Percentiles rank a stretch among this genome's conserved stretches.
Evolutionary conservation across 1,140 invertebrate genomes (phyloP).

Genomic region (Hirudo medicinalis): DNA sequence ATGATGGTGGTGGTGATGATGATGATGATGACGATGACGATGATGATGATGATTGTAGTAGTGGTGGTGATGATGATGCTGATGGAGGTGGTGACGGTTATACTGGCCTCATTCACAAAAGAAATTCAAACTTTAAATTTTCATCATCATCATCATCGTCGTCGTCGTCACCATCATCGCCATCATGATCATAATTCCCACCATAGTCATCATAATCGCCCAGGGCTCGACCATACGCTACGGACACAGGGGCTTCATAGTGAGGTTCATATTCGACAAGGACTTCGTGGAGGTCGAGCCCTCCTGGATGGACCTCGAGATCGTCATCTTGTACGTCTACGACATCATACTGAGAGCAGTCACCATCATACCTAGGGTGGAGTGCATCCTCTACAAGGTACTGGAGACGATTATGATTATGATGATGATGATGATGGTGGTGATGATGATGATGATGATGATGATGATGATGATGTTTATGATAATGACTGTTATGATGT

Average conservation of each 20-base stretch:
- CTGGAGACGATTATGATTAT: too few species aligned
- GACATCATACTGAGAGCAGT: constrained; percentile 59
- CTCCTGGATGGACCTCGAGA: constrained; percentile 57
- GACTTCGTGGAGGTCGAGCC: constrained; percentile 65
- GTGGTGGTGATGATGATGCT: too few species aligned
- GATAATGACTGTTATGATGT: too few species aligned
- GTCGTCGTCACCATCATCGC: not conserved
- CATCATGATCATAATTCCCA: not conserved
- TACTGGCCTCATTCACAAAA: not conserved
- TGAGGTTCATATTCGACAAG: constrained; percentile 55
- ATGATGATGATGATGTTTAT: too few species aligned
- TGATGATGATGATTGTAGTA: too few species aligned
- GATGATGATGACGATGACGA: too few species aligned
- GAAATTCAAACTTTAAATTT: not conserved
- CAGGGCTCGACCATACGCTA: constrained; percentile 33
- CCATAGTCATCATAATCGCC: not conserved
- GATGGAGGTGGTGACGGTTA: too few species aligned
- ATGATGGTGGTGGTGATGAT: too few species aligned
- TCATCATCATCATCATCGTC: constrained; percentile 7
- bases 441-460: too few species aligned
- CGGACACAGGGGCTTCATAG: constrained; percentile 57
- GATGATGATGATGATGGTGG: too few species aligned
- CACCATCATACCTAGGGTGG: constrained; percentile 55
- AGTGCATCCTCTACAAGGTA: constrained; percentile 45
- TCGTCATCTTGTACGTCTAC: constrained; percentile 55